Conservation (phyloP, 2,888 invertebrate genomes). For the Sesia bembeciformis region DNA sequence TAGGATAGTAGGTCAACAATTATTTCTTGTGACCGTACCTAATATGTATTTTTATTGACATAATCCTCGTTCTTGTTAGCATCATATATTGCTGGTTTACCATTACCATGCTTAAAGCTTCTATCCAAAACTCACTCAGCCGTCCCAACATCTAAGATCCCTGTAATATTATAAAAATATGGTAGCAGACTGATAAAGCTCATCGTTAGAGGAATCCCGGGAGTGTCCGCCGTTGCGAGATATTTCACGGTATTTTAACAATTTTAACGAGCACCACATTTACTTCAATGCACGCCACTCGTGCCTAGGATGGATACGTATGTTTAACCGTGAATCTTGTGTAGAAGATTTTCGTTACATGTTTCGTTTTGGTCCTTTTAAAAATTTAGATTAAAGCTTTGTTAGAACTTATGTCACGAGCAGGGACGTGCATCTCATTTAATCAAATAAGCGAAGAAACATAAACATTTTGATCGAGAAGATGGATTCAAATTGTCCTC, state of each 20-base stretch:
- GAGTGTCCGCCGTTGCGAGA: slow-evolving; percentile 60
- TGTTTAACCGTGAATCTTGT: slow-evolving; percentile 29
- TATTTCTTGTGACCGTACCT: too few species aligned
- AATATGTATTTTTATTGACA: too few species aligned
- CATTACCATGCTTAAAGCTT: background rate
- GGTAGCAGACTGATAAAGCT: slow-evolving; percentile 36
- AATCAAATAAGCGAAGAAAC: too few species aligned
- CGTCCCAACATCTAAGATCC: slow-evolving; percentile 40
- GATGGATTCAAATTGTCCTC: too few species aligned
- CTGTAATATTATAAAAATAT: slow-evolving; percentile 63
- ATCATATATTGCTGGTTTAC: too few species aligned
- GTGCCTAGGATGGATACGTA: slow-evolving; percentile 38
- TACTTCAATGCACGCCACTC: slow-evolving; percentile 48
- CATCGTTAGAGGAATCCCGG: slow-evolving; percentile 38
- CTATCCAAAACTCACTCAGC: slow-evolving; percentile 33
- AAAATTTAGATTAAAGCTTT: too few species aligned
- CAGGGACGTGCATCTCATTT: too few species aligned
- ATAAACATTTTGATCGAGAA: too few species aligned
- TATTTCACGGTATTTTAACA: slow-evolving; percentile 74
- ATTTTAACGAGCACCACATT: slow-evolving; percentile 69
- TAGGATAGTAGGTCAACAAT: too few species aligned
- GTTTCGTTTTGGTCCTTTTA: too few species aligned
- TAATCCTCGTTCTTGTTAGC: too few species aligned
- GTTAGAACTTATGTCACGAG: too few species aligned
- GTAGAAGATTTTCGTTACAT: background rate